Conservation (phyloP, 2,113 vertebrate genomes). For the Hyperoodon ampullatus region DNA sequence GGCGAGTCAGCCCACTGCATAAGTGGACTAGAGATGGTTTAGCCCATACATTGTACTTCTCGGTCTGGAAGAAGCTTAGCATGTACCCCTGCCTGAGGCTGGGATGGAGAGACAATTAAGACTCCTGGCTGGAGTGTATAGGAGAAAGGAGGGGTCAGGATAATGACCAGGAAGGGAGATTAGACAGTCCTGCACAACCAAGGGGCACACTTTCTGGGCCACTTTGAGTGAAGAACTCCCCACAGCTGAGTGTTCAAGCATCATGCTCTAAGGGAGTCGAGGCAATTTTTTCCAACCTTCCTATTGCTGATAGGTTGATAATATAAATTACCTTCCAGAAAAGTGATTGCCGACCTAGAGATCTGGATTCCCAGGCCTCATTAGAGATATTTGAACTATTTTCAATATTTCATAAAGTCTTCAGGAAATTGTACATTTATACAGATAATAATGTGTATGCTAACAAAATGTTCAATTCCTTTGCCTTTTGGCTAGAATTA, state of each 20-base stretch:
- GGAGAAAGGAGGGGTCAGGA: not conserved
- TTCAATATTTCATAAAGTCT: not conserved
- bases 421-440: not conserved
- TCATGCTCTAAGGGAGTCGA: not conserved
- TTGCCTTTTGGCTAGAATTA: not conserved
- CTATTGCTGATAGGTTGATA: not conserved
- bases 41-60: not conserved
- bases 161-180: not conserved
- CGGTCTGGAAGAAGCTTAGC: not conserved
- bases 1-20: not conserved
- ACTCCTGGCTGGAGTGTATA: not conserved
- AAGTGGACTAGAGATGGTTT: not conserved
- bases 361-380: not conserved
- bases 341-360: not conserved
- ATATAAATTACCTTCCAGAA: not conserved
- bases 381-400: not conserved
- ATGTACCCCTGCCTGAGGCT: not conserved
- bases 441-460: not conserved
- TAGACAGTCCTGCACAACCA: not conserved
- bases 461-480: constrained; percentile 5
- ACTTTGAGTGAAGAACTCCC: not conserved
- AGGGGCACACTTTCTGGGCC: not conserved
- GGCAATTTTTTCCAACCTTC: not conserved
- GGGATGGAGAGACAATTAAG: not conserved
- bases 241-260: not conserved